These are phyloP conservation scores for Pasiphila rectangulata DNA, from an alignment of 2,888 invertebrate genomes.

Conservation along the genomic window DNA sequence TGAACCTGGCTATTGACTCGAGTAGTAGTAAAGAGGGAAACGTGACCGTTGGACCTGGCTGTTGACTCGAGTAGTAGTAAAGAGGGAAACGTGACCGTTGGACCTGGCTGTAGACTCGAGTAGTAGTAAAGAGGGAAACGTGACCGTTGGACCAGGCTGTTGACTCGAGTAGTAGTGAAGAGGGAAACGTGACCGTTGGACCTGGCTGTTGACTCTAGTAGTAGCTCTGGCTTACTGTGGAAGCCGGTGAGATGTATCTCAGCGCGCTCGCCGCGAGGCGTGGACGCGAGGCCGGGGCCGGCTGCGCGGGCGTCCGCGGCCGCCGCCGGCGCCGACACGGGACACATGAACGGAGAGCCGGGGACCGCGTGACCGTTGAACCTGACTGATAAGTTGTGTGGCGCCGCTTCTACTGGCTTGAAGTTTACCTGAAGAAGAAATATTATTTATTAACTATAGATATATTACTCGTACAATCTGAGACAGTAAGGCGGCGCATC, in stretches of 20 bases:
- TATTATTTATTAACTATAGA: no score
- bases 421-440: constrained; percentile 88
- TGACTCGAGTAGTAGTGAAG: neutral
- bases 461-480: no score
- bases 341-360: constrained; percentile 97
- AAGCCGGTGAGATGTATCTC: constrained; percentile 74
- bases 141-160: no score
- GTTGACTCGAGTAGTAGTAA: no score
- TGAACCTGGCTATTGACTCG: no score
- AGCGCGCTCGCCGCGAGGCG: constrained; percentile 63
- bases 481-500: no score
- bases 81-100: no score
- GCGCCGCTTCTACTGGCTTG: constrained; percentile 95
- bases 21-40: no score
- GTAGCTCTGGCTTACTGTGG: constrained; percentile 60
- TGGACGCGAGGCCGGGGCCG: constrained; percentile 66
- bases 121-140: no score
- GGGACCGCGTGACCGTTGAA: constrained; percentile 89
- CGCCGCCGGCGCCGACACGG: constrained; percentile 81
- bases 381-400: constrained; percentile 94
- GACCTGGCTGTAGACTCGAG: no score
- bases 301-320: constrained; percentile 69
- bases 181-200: neutral
- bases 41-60: no score
- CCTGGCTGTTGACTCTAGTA: neutral